Base-by-base conservation (phyloP, 2,888 invertebrate genomes). In the Lampropteryx suffumata region DNA sequence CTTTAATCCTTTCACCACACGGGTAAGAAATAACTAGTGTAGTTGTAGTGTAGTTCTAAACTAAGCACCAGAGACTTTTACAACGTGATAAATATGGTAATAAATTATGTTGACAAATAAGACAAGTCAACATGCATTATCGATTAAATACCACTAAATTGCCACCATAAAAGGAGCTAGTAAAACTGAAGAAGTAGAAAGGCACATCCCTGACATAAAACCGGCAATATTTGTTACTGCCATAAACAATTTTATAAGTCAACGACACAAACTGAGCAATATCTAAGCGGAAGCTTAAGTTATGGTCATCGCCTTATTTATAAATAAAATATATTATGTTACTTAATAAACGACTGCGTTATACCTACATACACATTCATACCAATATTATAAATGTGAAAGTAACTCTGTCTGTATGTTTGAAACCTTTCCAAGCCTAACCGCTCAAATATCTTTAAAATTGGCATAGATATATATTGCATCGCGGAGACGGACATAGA, bases 231-330 rank as follows among this genome's bases (percentile, higher is more conserved):
- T 82, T 79, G 80, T 78, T 71, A 66, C 71, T 67, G 63, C 65
- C 74, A 67, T 82, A 82, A 82, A 79, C 63, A 62, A 70, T 72
- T 75, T 76, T 73, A 73, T 73, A 71, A 69, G 65, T 71, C 64
- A 68, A 61, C 69, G 55, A 55, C 62, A 50, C 45, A 64, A 62
- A 69, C 67, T 61, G 63, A 61, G 61, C 64, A 70, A 64, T 56
- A 49, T 63, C 59, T 62, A 64, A 64, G 64, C 53, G 51, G 65
- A 63, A 64, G 63, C 64, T 59, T 71, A 67, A 68, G 61, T 62
- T 63, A 66, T 64, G 62, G 71, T 73, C 62, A 71, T 71, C 70
- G 61, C 54, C n/a, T 74, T 73, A 78, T 64, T 67, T 59, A 55
- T 58, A 59, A 55, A 63, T 40, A 32, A 27, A 46, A 27, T 43